Conservation (phyloP, 1,140 invertebrate genomes). For the Heliconius melpomene region DNA sequence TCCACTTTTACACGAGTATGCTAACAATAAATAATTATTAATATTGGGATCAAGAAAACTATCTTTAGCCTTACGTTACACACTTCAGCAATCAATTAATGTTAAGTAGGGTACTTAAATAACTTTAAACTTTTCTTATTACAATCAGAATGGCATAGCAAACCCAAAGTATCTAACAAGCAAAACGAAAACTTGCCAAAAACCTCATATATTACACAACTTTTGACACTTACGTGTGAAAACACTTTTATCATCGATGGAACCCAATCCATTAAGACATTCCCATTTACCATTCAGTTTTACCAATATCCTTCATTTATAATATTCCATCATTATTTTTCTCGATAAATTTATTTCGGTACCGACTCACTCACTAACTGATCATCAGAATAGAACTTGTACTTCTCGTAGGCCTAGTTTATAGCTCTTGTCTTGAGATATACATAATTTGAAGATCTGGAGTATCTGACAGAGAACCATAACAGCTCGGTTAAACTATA, state of each 20-base stretch:
- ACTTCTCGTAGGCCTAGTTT: no score
- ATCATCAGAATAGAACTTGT: no score
- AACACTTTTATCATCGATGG: neutral
- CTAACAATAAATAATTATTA: no score
- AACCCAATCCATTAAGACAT: neutral
- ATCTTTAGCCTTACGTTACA: neutral
- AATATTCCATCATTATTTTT: neutral
- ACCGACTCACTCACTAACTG: no score
- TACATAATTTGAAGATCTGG: no score
- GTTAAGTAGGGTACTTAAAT: neutral
- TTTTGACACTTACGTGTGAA: neutral
- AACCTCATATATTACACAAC: neutral
- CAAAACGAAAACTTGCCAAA: slow-evolving; percentile 10
- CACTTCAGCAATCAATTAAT: neutral
- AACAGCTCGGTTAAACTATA: no score
- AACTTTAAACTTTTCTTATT: neutral
- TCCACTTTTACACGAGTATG: no score
- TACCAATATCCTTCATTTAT: neutral
- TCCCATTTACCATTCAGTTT: neutral
- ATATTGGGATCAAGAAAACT: neutral
- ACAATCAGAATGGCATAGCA: neutral
- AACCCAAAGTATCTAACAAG: neutral
- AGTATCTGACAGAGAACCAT: no score
- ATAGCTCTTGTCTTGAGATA: no score
- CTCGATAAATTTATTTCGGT: no score